phyloP scores from a whole-genome alignment of 2,113 vertebrate genomes.

The Eublepharis macularius region DNA sequence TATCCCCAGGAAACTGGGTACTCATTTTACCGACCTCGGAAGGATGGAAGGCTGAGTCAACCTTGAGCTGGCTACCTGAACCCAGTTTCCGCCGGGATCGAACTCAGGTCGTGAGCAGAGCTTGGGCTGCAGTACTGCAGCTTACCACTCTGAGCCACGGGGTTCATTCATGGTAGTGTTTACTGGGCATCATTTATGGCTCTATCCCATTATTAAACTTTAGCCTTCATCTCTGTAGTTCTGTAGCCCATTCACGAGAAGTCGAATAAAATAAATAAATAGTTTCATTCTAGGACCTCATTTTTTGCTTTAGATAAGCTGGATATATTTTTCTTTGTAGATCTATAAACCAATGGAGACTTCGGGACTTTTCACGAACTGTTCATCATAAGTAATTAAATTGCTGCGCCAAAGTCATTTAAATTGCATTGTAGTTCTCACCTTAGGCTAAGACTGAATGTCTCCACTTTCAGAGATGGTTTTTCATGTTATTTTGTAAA shows the following conservation, averaged over 20 bases:
- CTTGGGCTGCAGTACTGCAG: no score
- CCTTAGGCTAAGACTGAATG: neutral
- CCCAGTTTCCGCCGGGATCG: no score
- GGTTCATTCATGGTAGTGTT: no score
- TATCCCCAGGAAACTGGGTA: no score
- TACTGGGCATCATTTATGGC: neutral
- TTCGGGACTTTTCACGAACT: neutral
- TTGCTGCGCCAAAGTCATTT: constrained; percentile 13
- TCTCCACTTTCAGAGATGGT: neutral
- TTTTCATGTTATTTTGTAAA: neutral
- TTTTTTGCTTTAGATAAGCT: neutral
- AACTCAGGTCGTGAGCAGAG: no score
- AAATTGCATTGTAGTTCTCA: neutral
- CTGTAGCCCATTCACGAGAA: no score
- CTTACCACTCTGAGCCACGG: no score
- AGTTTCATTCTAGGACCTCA: neutral
- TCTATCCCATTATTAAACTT: neutral
- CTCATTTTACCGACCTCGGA: no score
- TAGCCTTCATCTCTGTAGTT: constrained; percentile 27
- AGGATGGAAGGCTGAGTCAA: no score
- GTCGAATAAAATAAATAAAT: no score
- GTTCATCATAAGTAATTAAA: constrained; percentile 33
- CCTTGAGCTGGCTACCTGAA: no score
- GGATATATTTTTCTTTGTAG: neutral
- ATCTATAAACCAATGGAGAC: constrained; percentile 2